phyloP scores from a whole-genome alignment of 2,797 vertebrate species.

The Columba guinea region DNA sequence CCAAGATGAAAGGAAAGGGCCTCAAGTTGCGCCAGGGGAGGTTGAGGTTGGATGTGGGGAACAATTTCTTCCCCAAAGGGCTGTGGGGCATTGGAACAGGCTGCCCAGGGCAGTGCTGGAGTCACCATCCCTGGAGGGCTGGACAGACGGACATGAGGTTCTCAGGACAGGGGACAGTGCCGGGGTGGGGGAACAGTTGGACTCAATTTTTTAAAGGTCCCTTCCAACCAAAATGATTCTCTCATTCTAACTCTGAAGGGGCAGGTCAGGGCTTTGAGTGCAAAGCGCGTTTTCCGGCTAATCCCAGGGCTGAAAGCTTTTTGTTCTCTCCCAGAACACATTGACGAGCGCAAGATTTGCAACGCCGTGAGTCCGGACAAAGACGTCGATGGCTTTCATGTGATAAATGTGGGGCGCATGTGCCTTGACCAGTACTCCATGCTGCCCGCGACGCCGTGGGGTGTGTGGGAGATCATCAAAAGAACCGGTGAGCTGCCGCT shows the following conservation, averaged over 20 bases:
- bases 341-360: constrained; percentile 90
- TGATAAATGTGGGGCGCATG: constrained; percentile 94
- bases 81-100: too few relatives aligned
- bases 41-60: too few relatives aligned
- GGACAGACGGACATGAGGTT: too few relatives aligned
- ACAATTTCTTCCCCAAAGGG: too few relatives aligned
- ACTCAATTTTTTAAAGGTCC: too few relatives aligned
- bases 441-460: constrained; percentile 95
- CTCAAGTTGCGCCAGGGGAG: too few relatives aligned
- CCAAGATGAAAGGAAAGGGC: too few relatives aligned
- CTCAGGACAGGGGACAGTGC: too few relatives aligned
- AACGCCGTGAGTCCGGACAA: constrained; percentile 92
- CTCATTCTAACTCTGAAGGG: not conserved
- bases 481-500: constrained; percentile 86
- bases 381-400: constrained; percentile 97
- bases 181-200: too few relatives aligned
- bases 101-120: too few relatives aligned
- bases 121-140: too few relatives aligned
- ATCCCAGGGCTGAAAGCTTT: rapidly evolving
- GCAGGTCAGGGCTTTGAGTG: not conserved
- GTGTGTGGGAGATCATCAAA: constrained; percentile 96
- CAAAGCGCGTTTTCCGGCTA: not conserved
- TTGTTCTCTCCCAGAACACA: constrained; percentile 81
- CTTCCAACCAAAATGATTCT: too few relatives aligned
- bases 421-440: constrained; percentile 96